Conservation (phyloP, 2,113 vertebrate species). For the Miniopterus natalensis region DNA sequence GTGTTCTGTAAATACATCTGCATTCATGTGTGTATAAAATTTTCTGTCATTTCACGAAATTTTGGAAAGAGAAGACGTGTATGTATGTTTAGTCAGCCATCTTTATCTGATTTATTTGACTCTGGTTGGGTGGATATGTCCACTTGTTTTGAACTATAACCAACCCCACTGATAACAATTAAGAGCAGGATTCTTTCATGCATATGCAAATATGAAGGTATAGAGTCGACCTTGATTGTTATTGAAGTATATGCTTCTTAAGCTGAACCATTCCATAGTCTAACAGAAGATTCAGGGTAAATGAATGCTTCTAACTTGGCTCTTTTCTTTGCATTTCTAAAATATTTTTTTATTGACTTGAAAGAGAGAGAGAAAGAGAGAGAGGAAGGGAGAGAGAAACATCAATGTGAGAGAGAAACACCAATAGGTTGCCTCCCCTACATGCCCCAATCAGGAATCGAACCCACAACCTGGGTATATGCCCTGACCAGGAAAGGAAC, state of each 20-base stretch:
- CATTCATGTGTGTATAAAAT: background rate
- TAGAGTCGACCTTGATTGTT: background rate
- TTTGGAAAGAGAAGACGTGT: background rate
- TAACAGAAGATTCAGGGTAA: background rate
- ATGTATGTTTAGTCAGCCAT: background rate
- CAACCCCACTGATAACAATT: background rate
- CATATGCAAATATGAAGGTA: background rate
- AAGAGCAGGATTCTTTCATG: background rate
- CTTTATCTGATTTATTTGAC: background rate
- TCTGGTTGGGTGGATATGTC: background rate
- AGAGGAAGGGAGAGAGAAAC: too few species aligned
- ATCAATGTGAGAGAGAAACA: too few species aligned
- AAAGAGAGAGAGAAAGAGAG: too few species aligned
- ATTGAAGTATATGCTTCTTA: background rate
- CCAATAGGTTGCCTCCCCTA: too few species aligned
- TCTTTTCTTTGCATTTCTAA: background rate
- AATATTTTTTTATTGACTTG: too few species aligned
- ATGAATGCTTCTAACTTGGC: background rate
- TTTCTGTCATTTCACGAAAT: conserved; percentile 34
- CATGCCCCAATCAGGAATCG: too few species aligned
- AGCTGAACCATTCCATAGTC: background rate
- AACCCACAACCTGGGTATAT: too few species aligned
- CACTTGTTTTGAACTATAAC: conserved; percentile 13
- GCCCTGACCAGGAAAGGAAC: too few species aligned
- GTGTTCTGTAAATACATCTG: background rate